A percentile compares a stretch with the other conserved stretches of the same genome.
Conservation (phyloP, 2,797 vertebrate genomes). For the Periparus ater region DNA sequence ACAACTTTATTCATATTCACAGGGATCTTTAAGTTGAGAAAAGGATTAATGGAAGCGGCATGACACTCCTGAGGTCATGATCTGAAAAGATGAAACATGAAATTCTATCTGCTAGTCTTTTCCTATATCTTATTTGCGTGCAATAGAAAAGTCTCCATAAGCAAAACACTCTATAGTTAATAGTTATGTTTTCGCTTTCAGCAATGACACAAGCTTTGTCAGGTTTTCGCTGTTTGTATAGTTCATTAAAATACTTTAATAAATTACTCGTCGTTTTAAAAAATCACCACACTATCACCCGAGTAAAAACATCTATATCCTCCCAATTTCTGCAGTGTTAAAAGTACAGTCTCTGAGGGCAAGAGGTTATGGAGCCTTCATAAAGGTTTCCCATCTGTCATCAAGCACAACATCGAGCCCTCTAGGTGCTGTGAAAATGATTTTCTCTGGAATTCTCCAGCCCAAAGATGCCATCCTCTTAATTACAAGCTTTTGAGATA, state of each 20-base stretch:
- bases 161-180: slow-evolving; percentile 10
- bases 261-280: slow-evolving; percentile 21
- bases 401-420: slow-evolving; percentile 42
- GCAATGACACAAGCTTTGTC: slow-evolving; percentile 57
- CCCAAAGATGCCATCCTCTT: slow-evolving; percentile 69
- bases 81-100: slow-evolving; percentile 5
- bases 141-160: neutral
- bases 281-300: slow-evolving; percentile 47
- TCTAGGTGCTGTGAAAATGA: slow-evolving; percentile 63
- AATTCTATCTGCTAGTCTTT: slow-evolving; percentile 22
- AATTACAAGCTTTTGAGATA: slow-evolving; percentile 72
- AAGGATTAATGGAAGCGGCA: slow-evolving; percentile 21
- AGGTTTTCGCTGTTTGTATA: slow-evolving; percentile 44
- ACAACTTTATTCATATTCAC: slow-evolving; percentile 20
- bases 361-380: slow-evolving; percentile 52
- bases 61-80: slow-evolving; percentile 21
- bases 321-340: slow-evolving; percentile 32
- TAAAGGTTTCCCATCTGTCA: slow-evolving; percentile 68
- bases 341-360: slow-evolving; percentile 62
- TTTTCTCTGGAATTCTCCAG: slow-evolving; percentile 59
- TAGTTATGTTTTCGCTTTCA: slow-evolving; percentile 57
- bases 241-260: slow-evolving; percentile 64
- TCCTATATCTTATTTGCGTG: neutral
- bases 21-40: neutral
- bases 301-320: slow-evolving; percentile 63